Evolutionary conservation across 92 coral and sea anemone species (phyloP), one percentile per base, ranked within the genome.

Genomic region (Scolanthus callimorphus): DNA sequence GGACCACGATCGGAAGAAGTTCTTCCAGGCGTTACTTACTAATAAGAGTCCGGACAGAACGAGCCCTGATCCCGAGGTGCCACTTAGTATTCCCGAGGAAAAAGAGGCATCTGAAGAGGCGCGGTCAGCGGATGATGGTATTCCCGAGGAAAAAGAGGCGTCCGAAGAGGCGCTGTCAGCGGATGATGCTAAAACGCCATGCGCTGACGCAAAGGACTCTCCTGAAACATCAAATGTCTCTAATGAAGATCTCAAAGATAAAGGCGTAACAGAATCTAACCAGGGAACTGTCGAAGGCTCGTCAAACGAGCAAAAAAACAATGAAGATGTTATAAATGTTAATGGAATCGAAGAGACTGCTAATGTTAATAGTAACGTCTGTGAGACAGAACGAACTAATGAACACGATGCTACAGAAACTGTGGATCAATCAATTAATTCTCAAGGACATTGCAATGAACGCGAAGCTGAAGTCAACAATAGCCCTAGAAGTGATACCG

Each of bases 21-120:
- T 92, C 62, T 92, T 92, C 39, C 88, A 84, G 54, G 72, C 98
- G 9, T 46, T 94, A 4, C 74, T 94, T 38, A 90, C 88, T 39
- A 52, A 62, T 23, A 90, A 86, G 66, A 59, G 67, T 20, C 22
- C 52, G 4, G 41, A 15, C 41, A 34, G 8, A 6, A 34, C 6
- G 15, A 11, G 19, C 12, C 19, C 19, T 0, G 63, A 52, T 2
- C 4, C 25, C 27, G 17, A 59, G 29, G 55, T 71, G 15, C 73
- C 63, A 4, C 34, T 55, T 19, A 74, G 68, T 21, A 90, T 81
- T 15, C 85, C 77, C 8, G 89, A 90, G 49, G 85, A 86, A 31
- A 84, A 85, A 76, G 13, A 31, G 15, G 69, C 54, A 25, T 57
- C 27, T 12, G 44, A 27, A 11, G 31, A 37, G 11, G 39, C 47